phyloP scores from a whole-genome alignment of 2,113 vertebrate species.

The Boleophthalmus pectinirostris region DNA sequence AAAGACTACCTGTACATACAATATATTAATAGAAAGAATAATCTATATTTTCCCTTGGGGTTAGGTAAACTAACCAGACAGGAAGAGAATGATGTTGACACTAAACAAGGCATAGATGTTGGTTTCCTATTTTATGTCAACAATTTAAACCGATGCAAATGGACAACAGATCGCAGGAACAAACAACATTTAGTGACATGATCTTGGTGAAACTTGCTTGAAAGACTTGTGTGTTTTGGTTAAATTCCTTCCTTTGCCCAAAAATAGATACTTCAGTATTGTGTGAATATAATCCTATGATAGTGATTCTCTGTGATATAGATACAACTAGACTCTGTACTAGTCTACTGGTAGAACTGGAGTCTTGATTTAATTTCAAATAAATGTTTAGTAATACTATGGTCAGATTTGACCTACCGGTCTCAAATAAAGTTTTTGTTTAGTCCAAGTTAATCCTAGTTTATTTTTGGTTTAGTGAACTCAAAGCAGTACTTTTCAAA shows the following conservation, averaged over 20 bases:
- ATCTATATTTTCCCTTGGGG: slow-evolving; percentile 24
- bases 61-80: slow-evolving; percentile 5
- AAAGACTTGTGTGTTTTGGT: neutral
- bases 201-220: neutral
- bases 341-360: neutral
- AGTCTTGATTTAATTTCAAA: neutral
- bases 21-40: slow-evolving; percentile 13
- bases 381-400: neutral
- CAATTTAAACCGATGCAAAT: slow-evolving; percentile 2
- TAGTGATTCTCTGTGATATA: neutral
- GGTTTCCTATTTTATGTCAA: slow-evolving; percentile 4
- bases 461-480: neutral
- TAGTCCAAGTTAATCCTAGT: neutral
- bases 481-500: neutral
- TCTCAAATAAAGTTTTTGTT: neutral
- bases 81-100: slow-evolving; percentile 19
- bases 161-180: neutral
- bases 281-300: neutral
- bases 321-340: neutral
- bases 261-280: neutral
- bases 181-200: neutral
- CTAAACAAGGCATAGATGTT: slow-evolving; percentile 9
- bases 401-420: neutral
- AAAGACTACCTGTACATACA: slow-evolving; percentile 21
- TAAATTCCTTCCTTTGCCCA: no score